Evolutionary conservation across 2,888 invertebrate species (phyloP), one percentile per base, ranked within the genome.

Genomic region (Halictus quadricinctus): DNA sequence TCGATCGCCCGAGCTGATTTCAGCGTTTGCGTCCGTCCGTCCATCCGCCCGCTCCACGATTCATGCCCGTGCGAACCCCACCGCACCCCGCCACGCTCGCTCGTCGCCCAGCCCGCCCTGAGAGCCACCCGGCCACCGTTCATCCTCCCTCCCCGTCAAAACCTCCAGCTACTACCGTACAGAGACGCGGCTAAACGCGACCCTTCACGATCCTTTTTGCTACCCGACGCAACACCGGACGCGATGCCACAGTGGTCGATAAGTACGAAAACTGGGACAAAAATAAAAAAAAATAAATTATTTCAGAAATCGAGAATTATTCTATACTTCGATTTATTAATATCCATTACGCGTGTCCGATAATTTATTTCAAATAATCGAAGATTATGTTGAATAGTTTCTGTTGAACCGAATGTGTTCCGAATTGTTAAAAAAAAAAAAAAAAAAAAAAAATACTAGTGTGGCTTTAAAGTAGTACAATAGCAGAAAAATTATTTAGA

Each of bases 1-100:
- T 97, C 96, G 97, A 97, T 96, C 95, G 95, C 92, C 91, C 92
- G 93, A 93, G 93, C 94, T 93, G 94, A 94, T 94, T 94, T 94
- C 93, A 93, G 93, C 93, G 92, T 94, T 93, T 93, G 93, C 94
- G 93, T 92, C 92, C 90, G 91, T 91, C 90, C 90, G 88, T 91
- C 92, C 89, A 89, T 92, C 91, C 91, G 89, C 91, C 87, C 86
- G 87, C 87, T 88, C 87, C 86, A 83, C 90, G 89, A 89, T 90
- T 88, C 88, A 88, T 85, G 74, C 81, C 81, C 80, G 79, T 84
- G 78, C 87, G 64, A 64, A 87, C 87, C 83, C 84, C 80, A 50
- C 80, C 76, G 74, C 78, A 43, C 72, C 75, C 75, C 41, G 75
- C 72, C 58, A 4, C 12, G n/a, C 58, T 58, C n/a, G 3, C 58